Conservation (phyloP, 2,888 invertebrate genomes). For the Acleris emargana region DNA sequence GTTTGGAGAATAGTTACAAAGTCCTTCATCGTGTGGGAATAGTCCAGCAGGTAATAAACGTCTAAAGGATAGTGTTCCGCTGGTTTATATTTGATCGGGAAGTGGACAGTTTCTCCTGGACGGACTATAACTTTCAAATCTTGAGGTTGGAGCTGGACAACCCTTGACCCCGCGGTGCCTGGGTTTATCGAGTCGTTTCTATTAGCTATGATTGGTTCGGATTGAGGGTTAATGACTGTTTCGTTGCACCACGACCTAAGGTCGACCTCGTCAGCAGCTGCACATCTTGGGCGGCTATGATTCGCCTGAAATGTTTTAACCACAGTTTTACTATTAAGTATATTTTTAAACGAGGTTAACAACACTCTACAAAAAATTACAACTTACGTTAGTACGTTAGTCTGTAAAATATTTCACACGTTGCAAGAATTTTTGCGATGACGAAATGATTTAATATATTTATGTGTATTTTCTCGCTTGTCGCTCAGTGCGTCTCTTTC, state of each 20-base stretch:
- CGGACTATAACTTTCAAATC: slow-evolving; percentile 52
- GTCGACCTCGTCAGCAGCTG: not conserved
- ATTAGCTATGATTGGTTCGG: slow-evolving; percentile 1
- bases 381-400: no score
- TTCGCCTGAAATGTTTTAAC: slow-evolving; percentile 40
- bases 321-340: no score
- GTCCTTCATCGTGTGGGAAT: slow-evolving; percentile 87
- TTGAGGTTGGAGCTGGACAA: slow-evolving; percentile 73
- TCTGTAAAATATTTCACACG: no score
- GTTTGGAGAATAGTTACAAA: slow-evolving; percentile 80
- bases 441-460: no score
- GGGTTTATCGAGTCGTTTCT: slow-evolving; percentile 56
- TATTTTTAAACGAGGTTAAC: no score
- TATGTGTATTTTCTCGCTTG: no score
- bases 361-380: no score
- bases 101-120: slow-evolving; percentile 49
- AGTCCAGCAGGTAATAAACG: slow-evolving; percentile 89
- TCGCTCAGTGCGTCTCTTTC: no score
- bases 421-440: no score
- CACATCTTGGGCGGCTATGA: slow-evolving; percentile 44
- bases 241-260: slow-evolving; percentile 41
- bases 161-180: slow-evolving; percentile 35
- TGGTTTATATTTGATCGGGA: slow-evolving; percentile 76
- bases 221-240: slow-evolving; percentile 38
- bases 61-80: slow-evolving; percentile 89